Conservation (phyloP, 2,888 invertebrate genomes). For the Caenorhabditis sp. region DNA sequence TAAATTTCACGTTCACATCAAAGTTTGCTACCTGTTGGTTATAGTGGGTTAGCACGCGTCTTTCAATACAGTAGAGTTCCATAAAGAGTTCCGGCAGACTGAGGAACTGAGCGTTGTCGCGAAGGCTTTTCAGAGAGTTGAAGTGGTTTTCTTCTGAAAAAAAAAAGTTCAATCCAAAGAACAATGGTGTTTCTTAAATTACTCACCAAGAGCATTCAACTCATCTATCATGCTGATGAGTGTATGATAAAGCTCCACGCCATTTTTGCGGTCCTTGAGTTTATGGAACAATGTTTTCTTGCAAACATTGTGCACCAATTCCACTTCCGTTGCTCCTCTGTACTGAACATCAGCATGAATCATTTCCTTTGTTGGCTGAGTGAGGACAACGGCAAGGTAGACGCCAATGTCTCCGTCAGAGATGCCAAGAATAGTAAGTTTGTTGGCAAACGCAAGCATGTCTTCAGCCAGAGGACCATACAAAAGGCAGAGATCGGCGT, state of each 20-base stretch:
- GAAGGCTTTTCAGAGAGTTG: conserved; percentile 28
- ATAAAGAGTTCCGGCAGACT: conserved; percentile 49
- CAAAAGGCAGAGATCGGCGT: conserved; percentile 18
- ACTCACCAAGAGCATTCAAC: conserved; percentile 33
- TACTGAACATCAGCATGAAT: neutral
- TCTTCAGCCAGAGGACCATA: conserved; percentile 46
- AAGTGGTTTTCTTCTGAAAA: conserved; percentile 49
- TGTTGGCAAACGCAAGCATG: conserved; percentile 27
- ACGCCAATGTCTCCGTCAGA: conserved; percentile 53
- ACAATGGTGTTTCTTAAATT: neutral
- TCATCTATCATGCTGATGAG: conserved; percentile 6
- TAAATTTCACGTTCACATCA: too few species aligned
- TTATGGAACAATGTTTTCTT: neutral
- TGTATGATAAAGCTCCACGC: conserved; percentile 1
- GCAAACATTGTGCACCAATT: neutral
- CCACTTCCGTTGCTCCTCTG: neutral
- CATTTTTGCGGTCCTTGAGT: neutral
- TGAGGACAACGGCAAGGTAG: conserved; percentile 41
- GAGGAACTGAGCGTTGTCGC: conserved; percentile 1
- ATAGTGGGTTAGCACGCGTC: neutral
- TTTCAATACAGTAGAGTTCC: conserved; percentile 44
- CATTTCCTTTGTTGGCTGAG: conserved; percentile 19
- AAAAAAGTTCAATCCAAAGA: neutral
- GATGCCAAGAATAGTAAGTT: conserved; percentile 16
- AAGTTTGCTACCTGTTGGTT: neutral